A percentile compares a stretch with the other conserved stretches of the same genome.
Conservation (phyloP, 2,888 invertebrate genomes). For the Hyles lineata region DNA sequence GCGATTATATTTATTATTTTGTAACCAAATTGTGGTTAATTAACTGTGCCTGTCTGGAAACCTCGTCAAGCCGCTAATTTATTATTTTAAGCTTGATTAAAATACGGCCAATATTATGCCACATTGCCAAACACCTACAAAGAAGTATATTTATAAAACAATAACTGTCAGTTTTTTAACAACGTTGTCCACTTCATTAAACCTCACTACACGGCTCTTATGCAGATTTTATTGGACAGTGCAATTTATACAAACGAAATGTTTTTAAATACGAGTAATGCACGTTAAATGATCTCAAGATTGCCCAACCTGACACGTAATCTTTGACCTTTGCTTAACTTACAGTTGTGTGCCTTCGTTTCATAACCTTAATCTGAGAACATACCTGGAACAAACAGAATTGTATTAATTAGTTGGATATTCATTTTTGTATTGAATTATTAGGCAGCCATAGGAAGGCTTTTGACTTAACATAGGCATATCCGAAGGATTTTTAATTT, state of each 20-base stretch:
- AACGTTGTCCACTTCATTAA: background rate
- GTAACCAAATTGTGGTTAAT: no score
- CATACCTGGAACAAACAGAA: slow-evolving; percentile 24
- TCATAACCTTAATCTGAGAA: background rate
- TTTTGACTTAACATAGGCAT: no score
- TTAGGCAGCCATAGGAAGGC: background rate
- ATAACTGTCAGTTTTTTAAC: no score
- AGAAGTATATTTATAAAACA: no score
- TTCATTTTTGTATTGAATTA: no score
- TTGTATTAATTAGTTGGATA: background rate
- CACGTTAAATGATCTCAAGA: background rate
- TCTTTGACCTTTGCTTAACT: slow-evolving; percentile 7
- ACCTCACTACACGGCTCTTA: background rate
- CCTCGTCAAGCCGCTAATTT: no score
- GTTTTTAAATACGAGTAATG: slow-evolving; percentile 20
- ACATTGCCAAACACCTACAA: no score
- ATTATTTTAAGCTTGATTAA: no score
- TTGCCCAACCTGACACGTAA: slow-evolving; percentile 18
- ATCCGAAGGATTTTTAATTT: no score
- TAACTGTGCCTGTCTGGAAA: no score
- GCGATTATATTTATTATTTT: no score
- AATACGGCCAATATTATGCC: no score
- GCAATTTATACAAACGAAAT: slow-evolving; percentile 8
- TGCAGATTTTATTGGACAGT: background rate
- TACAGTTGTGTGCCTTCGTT: background rate